Conservation (phyloP, 2,797 vertebrate species). For the Neosalanx taihuensis region DNA sequence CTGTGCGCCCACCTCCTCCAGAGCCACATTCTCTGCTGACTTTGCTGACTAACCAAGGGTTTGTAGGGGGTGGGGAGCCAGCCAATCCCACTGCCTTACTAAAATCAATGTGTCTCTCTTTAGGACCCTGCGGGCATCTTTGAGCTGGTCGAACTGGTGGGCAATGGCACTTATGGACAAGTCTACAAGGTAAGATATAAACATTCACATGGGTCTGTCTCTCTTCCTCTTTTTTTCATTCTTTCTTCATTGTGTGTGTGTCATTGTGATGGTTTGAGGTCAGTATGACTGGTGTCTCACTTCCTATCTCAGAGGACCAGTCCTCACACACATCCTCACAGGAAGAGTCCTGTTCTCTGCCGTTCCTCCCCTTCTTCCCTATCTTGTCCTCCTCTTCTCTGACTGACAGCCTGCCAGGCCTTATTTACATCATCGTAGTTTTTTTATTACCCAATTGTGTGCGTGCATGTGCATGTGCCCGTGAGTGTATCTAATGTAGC, state of each 20-base stretch:
- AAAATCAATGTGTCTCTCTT: conserved; percentile 36
- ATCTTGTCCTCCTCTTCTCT: neutral
- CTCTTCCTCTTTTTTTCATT: neutral
- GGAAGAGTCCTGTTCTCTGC: neutral
- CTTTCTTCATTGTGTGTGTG: neutral
- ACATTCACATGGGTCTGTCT: neutral
- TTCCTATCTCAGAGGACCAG: too few species aligned
- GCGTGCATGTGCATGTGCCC: neutral
- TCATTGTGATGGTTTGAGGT: too few species aligned
- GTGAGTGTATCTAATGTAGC: conserved; percentile 35
- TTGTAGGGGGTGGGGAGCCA: too few species aligned
- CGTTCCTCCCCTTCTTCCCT: too few species aligned
- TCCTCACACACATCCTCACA: neutral
- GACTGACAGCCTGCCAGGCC: too few species aligned
- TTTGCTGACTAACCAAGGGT: too few species aligned
- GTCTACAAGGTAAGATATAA: conserved; percentile 86
- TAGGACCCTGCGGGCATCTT: conserved; percentile 95
- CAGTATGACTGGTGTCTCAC: too few species aligned
- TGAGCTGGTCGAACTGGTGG: conserved; percentile 92
- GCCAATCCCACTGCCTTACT: neutral
- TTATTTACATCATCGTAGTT: too few species aligned
- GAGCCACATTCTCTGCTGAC: too few species aligned
- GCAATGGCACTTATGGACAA: conserved; percentile 93
- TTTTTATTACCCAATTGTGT: neutral
- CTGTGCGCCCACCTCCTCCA: too few species aligned